These are phyloP conservation scores for Orchesellides sinensis DNA, from an alignment of 2,888 invertebrate genomes.

Conservation along the genomic window DNA sequence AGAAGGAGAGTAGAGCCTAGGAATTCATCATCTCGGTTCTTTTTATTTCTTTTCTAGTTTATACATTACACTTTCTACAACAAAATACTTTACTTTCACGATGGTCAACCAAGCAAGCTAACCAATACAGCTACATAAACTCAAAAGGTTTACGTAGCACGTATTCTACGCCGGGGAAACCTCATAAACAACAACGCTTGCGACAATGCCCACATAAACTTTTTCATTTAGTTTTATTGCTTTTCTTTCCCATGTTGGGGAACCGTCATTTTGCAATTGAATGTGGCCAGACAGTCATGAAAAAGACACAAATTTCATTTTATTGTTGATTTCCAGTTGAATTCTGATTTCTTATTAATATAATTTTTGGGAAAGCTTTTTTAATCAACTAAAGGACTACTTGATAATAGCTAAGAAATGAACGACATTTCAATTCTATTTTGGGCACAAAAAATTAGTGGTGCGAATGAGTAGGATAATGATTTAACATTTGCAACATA, in stretches of 20 bases:
- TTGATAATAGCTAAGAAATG: background rate
- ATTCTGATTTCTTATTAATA: slow-evolving; percentile 70
- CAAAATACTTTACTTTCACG: slow-evolving; percentile 3
- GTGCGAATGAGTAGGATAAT: too few species aligned
- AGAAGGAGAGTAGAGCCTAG: background rate
- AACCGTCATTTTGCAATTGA: slow-evolving; percentile 71
- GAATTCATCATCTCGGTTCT: background rate
- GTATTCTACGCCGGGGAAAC: too few species aligned
- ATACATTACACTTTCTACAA: background rate
- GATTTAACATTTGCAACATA: too few species aligned
- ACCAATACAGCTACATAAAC: background rate
- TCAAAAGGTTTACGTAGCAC: slow-evolving; percentile 21
- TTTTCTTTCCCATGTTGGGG: slow-evolving; percentile 69
- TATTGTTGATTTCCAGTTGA: slow-evolving; percentile 70
- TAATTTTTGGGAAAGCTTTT: background rate
- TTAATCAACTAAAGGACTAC: too few species aligned
- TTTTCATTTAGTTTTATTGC: slow-evolving; percentile 73
- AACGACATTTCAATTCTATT: background rate
- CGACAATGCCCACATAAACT: background rate
- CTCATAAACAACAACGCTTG: slow-evolving; percentile 30
- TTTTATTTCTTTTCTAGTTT: background rate
- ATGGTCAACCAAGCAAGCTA: background rate
- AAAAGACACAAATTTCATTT: slow-evolving; percentile 73
- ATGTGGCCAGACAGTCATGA: slow-evolving; percentile 73
- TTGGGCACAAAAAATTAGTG: background rate